phyloP scores from a whole-genome alignment of 2,113 vertebrate genomes.

The Bagarius yarrelli region DNA sequence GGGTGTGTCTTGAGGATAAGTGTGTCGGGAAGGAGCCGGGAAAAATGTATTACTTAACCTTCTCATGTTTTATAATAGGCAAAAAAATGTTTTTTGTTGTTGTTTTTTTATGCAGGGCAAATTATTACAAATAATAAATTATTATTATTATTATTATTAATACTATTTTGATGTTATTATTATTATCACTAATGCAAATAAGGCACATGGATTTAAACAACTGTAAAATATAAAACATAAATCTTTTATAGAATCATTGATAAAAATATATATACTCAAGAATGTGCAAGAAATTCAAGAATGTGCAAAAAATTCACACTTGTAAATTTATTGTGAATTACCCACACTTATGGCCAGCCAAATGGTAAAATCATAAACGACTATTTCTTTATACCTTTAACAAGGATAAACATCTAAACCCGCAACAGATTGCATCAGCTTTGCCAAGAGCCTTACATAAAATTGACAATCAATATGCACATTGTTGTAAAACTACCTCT shows the following conservation, averaged over 20 bases:
- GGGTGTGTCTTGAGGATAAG: conserved; percentile 5
- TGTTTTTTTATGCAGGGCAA: neutral
- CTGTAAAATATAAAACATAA: too few relatives aligned
- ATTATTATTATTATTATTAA: too few relatives aligned
- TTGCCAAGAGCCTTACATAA: conserved; percentile 23
- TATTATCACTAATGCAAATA: too few relatives aligned
- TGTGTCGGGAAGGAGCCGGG: neutral
- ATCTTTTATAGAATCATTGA: too few relatives aligned
- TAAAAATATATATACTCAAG: too few relatives aligned
- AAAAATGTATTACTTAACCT: conserved; percentile 14
- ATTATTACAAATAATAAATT: too few relatives aligned
- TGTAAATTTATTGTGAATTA: too few relatives aligned
- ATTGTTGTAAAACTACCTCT: neutral
- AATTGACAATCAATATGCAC: conserved; percentile 20
- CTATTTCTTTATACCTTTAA: conserved; percentile 13
- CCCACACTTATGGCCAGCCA: too few relatives aligned
- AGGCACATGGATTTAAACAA: neutral
- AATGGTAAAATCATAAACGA: conserved; percentile 18
- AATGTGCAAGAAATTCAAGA: too few relatives aligned
- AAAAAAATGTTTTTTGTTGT: too few relatives aligned
- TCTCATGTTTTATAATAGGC: neutral
- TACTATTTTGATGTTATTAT: too few relatives aligned
- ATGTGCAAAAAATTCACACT: too few relatives aligned
- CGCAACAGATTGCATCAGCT: conserved; percentile 19
- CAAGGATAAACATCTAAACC: conserved; percentile 4